phyloP scores from a whole-genome alignment of 2,113 vertebrate genomes.

The Eubucco bourcierii region DNA sequence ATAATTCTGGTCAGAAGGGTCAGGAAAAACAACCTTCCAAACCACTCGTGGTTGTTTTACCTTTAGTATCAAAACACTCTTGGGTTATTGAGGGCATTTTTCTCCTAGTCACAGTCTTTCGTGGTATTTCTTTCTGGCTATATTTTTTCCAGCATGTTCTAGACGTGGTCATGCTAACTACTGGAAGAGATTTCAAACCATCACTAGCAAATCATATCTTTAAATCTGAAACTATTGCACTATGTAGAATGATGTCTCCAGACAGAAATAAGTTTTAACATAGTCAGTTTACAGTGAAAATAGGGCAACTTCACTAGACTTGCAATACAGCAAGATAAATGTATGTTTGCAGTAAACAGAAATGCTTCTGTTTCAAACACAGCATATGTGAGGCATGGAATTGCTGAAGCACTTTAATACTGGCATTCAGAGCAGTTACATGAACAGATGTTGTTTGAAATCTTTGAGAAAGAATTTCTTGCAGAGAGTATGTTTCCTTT shows the following conservation, averaged over 20 bases:
- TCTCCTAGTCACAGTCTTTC: neutral
- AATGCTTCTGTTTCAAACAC: constrained; percentile 13
- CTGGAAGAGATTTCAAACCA: neutral
- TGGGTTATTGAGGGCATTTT: neutral
- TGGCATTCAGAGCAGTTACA: constrained; percentile 20
- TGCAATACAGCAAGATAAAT: neutral
- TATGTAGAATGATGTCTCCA: neutral
- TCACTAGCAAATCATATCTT: neutral
- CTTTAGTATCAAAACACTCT: neutral
- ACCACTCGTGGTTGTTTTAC: neutral
- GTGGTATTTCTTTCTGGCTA: neutral
- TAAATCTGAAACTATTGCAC: neutral
- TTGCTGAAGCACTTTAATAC: neutral
- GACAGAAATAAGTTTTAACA: neutral
- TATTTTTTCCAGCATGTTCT: neutral
- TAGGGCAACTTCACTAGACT: neutral
- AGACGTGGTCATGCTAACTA: neutral
- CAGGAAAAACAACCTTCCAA: neutral
- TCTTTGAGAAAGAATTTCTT: constrained; percentile 18
- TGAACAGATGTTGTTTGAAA: constrained; percentile 59
- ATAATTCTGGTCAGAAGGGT: neutral
- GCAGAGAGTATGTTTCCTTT: constrained; percentile 32
- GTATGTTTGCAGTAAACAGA: constrained; percentile 28
- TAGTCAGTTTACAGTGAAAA: neutral
- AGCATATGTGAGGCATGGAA: constrained; percentile 13